Evolutionary conservation across 2,888 invertebrate genomes (phyloP), one percentile per base, ranked within the genome.

Genomic region (Oxycera nigricornis): DNA sequence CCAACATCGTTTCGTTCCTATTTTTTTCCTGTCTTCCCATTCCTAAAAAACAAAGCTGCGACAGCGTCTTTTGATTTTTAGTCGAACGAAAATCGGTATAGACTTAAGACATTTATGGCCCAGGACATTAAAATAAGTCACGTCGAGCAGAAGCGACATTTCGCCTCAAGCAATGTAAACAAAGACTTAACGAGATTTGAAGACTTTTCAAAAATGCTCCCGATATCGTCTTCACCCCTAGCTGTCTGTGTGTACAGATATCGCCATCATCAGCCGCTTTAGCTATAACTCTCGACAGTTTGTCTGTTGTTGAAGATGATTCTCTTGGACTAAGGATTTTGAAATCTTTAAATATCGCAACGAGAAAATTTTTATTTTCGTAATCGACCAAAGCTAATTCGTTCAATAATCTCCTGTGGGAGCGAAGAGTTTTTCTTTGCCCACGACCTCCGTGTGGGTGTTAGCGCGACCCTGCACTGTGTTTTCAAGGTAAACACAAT

Each of bases 321-420:
- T n/a, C n/a, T n/a, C 2, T 9, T 9, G 11, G 28, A 11, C 57
- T 24, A 7, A 9, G n/a, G 28, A 55, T n/a, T 11, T 24, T 26
- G 14, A 28, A 14, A 26, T 57, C 26, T 3, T 24, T 14, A 28
- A 46, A 46, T 46, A 46, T n/a, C 46, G 17, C 11, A 17, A 52
- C 24, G 55, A 30, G 28, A 52, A 46, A 30, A 65, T 55, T 67
- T 68, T 74, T 68, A 57, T 74, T 74, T 67, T 68, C 26, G 57
- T 59, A 68, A 74, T 74, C 74, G 46, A 68, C 68, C 59, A 74
- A 74, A 74, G 68, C 68, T 74, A 74, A 74, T 74, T 74, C 68
- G 57, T 74, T 68, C 57, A 26, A 74, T 74, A 74, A 74, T 74
- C 74, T 46, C 68, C 24, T 61, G 74, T 68, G 68, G 57, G 74